These are phyloP conservation scores for Sigmodon hispidus DNA, from an alignment of 2,113 vertebrate species.

Conservation along the genomic window DNA sequence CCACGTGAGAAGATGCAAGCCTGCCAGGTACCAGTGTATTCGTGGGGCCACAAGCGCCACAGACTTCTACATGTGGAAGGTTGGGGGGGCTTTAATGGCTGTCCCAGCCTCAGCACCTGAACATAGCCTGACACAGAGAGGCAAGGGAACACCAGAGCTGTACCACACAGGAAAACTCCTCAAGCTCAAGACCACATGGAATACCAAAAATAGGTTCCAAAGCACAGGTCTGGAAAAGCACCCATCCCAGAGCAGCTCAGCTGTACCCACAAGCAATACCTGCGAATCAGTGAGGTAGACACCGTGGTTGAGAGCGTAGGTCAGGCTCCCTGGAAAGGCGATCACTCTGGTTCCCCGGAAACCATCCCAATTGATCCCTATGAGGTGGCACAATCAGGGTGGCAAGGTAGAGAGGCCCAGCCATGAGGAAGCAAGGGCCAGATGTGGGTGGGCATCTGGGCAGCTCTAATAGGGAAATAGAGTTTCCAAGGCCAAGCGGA, in stretches of 20 bases:
- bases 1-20: neutral
- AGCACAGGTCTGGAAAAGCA: neutral
- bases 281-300: conserved; percentile 90
- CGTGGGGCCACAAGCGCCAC: accelerated
- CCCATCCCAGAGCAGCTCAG: neutral
- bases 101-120: neutral
- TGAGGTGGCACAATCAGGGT: neutral
- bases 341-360: conserved; percentile 92
- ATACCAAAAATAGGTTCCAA: neutral
- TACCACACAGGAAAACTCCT: neutral
- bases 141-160: neutral
- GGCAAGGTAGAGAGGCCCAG: neutral
- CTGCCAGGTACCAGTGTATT: neutral
- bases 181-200: neutral
- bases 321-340: conserved; percentile 88
- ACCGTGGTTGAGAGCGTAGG: conserved; percentile 92
- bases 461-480: neutral
- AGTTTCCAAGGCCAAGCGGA: neutral
- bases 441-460: neutral
- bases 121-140: neutral
- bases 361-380: conserved; percentile 90
- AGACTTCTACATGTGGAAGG: accelerated
- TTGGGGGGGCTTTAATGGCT: neutral
- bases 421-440: neutral
- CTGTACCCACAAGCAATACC: conserved; percentile 79